A percentile compares a stretch with the other conserved stretches of the same genome.
These are phyloP conservation scores for Echiichthys vipera DNA, from an alignment of 2,797 vertebrate genomes.

Conservation along the genomic window DNA sequence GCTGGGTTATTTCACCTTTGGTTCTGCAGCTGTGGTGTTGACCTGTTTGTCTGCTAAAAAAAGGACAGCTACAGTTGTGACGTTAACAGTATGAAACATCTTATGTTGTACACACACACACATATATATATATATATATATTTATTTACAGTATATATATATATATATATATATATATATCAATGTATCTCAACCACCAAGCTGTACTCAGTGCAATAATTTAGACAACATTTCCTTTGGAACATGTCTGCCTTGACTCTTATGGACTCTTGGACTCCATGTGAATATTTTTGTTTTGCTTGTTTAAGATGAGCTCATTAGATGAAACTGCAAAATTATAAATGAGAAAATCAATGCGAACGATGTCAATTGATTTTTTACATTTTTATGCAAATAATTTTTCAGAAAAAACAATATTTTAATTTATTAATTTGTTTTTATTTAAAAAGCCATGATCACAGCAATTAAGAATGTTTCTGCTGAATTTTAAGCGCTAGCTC, in stretches of 20 bases:
- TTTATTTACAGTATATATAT: too few species aligned
- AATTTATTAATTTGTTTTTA: background rate
- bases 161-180: too few species aligned
- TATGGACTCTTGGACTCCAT: background rate
- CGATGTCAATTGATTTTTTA: too few species aligned
- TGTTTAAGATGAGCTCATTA: background rate
- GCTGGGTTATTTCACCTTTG: conserved; percentile 34
- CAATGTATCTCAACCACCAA: background rate
- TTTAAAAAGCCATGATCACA: background rate
- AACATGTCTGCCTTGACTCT: background rate
- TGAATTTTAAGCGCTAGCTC: background rate
- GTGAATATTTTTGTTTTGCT: background rate
- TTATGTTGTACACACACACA: too few species aligned
- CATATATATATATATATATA: too few species aligned
- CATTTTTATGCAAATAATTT: background rate
- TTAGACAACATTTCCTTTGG: background rate
- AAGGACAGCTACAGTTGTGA: background rate
- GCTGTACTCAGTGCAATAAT: background rate
- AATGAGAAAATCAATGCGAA: background rate
- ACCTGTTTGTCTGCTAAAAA: conserved; percentile 4
- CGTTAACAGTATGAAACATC: background rate
- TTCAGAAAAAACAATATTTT: background rate
- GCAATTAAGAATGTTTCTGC: background rate
- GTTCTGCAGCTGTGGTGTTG: conserved; percentile 8
- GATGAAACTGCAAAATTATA: background rate